A percentile compares a stretch with the other conserved stretches of the same genome.
Conservation (phyloP, 2,113 vertebrate genomes). For the Hemichromis elongatus region DNA sequence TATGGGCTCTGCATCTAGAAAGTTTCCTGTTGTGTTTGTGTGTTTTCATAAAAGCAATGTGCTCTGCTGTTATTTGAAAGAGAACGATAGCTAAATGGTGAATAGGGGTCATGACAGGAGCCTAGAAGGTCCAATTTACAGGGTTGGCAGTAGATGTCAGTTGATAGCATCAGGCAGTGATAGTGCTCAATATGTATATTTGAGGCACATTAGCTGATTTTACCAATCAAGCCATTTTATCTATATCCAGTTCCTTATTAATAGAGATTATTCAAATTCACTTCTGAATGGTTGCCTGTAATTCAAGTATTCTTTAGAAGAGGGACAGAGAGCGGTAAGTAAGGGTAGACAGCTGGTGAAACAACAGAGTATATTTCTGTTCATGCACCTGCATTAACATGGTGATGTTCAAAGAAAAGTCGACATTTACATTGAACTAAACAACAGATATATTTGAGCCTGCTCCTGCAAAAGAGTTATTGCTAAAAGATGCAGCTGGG, state of each 20-base stretch:
- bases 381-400: background rate
- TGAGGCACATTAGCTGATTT: background rate
- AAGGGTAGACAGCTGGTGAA: background rate
- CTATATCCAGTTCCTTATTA: background rate
- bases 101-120: background rate
- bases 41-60: background rate
- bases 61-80: slow-evolving; percentile 25
- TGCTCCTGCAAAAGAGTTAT: background rate
- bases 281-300: background rate
- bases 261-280: background rate
- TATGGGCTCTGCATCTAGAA: background rate
- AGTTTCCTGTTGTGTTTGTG: background rate
- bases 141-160: background rate
- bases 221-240: background rate
- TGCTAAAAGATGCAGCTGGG: background rate
- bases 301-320: background rate
- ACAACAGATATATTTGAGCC: background rate
- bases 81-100: background rate
- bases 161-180: background rate
- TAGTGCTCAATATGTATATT: background rate
- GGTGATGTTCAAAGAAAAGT: background rate
- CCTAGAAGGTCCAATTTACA: background rate
- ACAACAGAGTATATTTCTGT: background rate
- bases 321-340: background rate
- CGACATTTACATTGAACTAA: background rate